A percentile compares a stretch with the other conserved stretches of the same genome.
Evolutionary conservation across 2,888 invertebrate genomes (phyloP).

Genomic region (Cerastoderma edule): DNA sequence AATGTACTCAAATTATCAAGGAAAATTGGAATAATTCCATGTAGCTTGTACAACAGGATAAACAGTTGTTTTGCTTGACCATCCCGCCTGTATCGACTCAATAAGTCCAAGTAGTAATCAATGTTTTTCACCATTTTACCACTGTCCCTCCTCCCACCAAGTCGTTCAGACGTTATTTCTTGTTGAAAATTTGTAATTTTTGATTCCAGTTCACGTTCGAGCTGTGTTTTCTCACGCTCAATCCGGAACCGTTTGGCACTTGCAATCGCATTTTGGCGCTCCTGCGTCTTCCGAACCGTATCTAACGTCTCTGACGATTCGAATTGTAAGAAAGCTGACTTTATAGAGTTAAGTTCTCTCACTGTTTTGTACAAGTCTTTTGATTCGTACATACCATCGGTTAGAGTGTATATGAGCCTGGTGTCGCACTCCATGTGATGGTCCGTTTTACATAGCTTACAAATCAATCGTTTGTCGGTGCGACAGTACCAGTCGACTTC

Average conservation of each 20-base stretch:
- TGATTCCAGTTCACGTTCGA: constrained; percentile 3
- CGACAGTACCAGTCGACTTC: constrained; percentile 10
- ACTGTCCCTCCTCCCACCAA: neutral
- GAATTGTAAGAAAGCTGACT: constrained; percentile 6
- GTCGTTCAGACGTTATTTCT: neutral
- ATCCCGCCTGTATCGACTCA: neutral
- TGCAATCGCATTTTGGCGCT: constrained; percentile 8
- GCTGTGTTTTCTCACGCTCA: neutral
- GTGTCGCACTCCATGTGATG: neutral
- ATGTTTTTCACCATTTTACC: neutral
- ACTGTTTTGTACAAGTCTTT: neutral
- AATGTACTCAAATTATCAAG: constrained; percentile 17
- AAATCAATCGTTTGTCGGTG: neutral
- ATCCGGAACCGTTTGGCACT: constrained; percentile 10
- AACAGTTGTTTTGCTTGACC: neutral
- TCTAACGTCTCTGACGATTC: neutral
- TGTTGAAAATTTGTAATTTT: constrained; percentile 7
- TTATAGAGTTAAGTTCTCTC: neutral
- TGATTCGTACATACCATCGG: neutral
- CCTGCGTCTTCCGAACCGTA: neutral
- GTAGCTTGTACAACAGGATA: constrained; percentile 16
- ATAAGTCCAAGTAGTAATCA: neutral
- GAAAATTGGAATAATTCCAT: neutral
- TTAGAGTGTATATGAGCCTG: neutral
- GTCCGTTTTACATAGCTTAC: constrained; percentile 12